Evolutionary conservation across 2,113 vertebrate species (phyloP).

Genomic region (Parus major): DNA sequence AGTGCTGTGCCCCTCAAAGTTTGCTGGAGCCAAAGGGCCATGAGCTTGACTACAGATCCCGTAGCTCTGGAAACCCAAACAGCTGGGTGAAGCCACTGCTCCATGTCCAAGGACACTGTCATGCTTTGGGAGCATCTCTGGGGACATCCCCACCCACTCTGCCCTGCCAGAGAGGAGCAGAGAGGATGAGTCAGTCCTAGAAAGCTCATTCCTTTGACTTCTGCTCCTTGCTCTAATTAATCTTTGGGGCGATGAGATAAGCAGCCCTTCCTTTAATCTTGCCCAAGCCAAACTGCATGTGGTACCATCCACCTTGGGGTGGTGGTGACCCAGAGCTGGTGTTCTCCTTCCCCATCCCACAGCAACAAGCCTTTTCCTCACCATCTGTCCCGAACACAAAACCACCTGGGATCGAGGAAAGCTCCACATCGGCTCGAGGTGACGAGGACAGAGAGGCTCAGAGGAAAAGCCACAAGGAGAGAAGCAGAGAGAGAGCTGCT

Average conservation of each 20-base stretch:
- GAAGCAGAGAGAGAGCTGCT: not conserved
- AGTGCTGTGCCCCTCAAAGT: not conserved
- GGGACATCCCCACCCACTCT: conserved; percentile 46
- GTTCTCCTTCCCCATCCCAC: not conserved
- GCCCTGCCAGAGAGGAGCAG: not conserved
- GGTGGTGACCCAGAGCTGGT: not conserved
- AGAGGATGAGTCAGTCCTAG: conserved; percentile 44
- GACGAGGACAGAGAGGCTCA: not conserved
- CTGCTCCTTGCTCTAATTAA: conserved; percentile 22
- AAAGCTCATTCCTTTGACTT: conserved; percentile 12
- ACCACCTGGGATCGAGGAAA: not conserved
- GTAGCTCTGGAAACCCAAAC: not conserved
- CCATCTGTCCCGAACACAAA: not conserved
- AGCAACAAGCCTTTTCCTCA: not conserved
- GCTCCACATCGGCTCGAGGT: fast-evolving
- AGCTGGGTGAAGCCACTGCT: not conserved
- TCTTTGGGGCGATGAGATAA: not conserved
- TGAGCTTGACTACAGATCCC: fast-evolving
- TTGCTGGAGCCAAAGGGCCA: not conserved
- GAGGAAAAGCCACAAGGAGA: not conserved
- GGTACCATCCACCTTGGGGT: not conserved
- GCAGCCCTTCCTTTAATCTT: not conserved
- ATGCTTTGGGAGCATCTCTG: not conserved
- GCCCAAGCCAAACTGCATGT: not conserved
- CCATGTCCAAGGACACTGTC: not conserved